These are phyloP conservation scores for Stictocephala bisonia DNA, from an alignment of 2,888 invertebrate species.

Conservation along the genomic window DNA sequence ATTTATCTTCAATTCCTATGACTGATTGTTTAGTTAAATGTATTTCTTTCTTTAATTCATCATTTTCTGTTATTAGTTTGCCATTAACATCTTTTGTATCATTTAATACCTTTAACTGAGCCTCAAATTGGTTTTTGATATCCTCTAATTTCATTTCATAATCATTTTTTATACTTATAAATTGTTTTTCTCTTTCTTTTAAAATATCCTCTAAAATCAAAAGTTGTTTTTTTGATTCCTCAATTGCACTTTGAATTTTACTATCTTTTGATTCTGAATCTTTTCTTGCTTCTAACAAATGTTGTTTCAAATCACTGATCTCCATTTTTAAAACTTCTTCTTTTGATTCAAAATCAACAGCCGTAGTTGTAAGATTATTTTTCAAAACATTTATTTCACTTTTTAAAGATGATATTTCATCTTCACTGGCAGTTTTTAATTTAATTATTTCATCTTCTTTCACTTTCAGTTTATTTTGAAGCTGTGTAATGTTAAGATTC, in stretches of 20 bases:
- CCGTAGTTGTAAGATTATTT: neutral
- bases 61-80: slow-evolving; percentile 35
- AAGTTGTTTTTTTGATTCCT: slow-evolving; percentile 48
- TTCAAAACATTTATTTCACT: neutral
- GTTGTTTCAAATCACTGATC: slow-evolving; percentile 35
- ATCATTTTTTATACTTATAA: slow-evolving; percentile 48
- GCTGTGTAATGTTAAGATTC: slow-evolving; percentile 17
- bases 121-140: slow-evolving; percentile 41
- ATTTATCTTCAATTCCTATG: slow-evolving; percentile 42
- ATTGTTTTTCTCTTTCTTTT: slow-evolving; percentile 50
- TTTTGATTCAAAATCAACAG: slow-evolving; percentile 17
- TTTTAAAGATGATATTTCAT: slow-evolving; percentile 8
- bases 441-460: slow-evolving; percentile 34
- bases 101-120: slow-evolving; percentile 46
- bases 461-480: slow-evolving; percentile 60
- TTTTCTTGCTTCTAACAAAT: slow-evolving; percentile 35
- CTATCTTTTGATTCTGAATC: slow-evolving; percentile 39
- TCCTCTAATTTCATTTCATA: slow-evolving; percentile 50
- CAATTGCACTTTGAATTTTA: slow-evolving; percentile 49
- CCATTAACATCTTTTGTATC: slow-evolving; percentile 44
- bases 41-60: slow-evolving; percentile 43
- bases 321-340: slow-evolving; percentile 14
- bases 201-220: slow-evolving; percentile 43
- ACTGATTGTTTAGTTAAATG: slow-evolving; percentile 36
- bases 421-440: slow-evolving; percentile 14